Conservation (phyloP, 1,140 invertebrate species). For the Lethrus apterus region DNA sequence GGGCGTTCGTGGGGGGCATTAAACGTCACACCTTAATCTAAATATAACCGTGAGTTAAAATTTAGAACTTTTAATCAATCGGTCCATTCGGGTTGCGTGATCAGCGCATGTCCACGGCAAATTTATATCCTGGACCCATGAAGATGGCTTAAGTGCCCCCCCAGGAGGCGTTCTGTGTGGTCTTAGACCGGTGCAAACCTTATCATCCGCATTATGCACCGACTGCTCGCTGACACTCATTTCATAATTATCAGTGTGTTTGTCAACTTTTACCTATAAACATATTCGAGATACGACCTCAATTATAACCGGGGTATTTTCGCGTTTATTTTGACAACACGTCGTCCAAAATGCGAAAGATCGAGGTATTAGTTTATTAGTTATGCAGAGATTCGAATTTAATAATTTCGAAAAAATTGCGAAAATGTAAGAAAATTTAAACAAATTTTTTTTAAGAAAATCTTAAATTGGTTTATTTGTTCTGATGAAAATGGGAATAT, state of each 20-base stretch:
- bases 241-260: slow-evolving; percentile 30
- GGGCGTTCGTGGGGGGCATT: too few species aligned
- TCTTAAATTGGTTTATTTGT: too few species aligned
- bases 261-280: slow-evolving; percentile 21
- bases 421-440: too few species aligned
- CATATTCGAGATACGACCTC: slow-evolving; percentile 9
- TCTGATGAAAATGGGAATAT: too few species aligned
- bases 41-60: slow-evolving; percentile 26
- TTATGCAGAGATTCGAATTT: too few species aligned
- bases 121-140: slow-evolving; percentile 32
- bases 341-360: too few species aligned
- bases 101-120: slow-evolving; percentile 29
- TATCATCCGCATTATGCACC: slow-evolving; percentile 30
- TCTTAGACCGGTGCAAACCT: slow-evolving; percentile 29
- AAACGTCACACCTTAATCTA: slow-evolving; percentile 14
- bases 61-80: slow-evolving; percentile 32
- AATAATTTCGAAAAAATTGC: too few species aligned
- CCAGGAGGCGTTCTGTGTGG: slow-evolving; percentile 33
- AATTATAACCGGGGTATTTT: too few species aligned
- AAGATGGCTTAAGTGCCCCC: slow-evolving; percentile 32
- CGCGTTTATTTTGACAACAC: too few species aligned
- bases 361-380: too few species aligned
- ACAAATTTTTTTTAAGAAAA: too few species aligned
- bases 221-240: slow-evolving; percentile 16
- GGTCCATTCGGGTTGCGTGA: slow-evolving; percentile 31